phyloP scores from a whole-genome alignment of 2,797 vertebrate genomes.

The Gymnodraco acuticeps region DNA sequence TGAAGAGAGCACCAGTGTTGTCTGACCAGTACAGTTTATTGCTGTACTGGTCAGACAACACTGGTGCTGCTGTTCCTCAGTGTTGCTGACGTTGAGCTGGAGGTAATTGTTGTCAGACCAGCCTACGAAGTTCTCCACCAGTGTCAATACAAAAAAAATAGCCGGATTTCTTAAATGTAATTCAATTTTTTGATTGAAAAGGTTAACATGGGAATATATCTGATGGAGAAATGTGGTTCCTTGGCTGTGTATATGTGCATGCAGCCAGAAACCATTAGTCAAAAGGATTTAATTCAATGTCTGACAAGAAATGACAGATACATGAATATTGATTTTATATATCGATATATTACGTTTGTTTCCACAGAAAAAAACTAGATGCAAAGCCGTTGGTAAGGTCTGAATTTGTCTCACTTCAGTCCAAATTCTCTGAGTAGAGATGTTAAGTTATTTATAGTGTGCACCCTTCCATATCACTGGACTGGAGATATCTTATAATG shows the following conservation, averaged over 20 bases:
- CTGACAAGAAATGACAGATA: background rate
- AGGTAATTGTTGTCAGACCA: too few species aligned
- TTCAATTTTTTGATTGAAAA: background rate
- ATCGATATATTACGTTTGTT: too few species aligned
- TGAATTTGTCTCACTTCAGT: background rate
- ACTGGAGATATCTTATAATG: background rate
- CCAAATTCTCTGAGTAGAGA: background rate
- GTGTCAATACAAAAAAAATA: background rate
- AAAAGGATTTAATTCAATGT: background rate
- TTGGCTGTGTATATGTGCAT: too few species aligned
- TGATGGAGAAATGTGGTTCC: background rate
- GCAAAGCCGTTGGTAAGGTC: background rate
- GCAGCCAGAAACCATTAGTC: conserved; percentile 2
- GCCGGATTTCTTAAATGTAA: background rate
- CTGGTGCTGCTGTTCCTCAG: too few species aligned
- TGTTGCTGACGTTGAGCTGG: too few species aligned
- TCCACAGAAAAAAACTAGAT: too few species aligned
- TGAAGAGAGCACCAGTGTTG: too few species aligned
- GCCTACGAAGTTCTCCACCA: too few species aligned
- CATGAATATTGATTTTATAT: too few species aligned
- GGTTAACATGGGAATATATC: background rate
- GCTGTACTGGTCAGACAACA: too few species aligned
- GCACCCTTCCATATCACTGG: background rate
- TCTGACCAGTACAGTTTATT: too few species aligned
- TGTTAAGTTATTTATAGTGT: background rate